Evolutionary conservation across 2,113 vertebrate genomes (phyloP), one percentile per base, ranked within the genome.

Genomic region (Leuciscus idus): DNA sequence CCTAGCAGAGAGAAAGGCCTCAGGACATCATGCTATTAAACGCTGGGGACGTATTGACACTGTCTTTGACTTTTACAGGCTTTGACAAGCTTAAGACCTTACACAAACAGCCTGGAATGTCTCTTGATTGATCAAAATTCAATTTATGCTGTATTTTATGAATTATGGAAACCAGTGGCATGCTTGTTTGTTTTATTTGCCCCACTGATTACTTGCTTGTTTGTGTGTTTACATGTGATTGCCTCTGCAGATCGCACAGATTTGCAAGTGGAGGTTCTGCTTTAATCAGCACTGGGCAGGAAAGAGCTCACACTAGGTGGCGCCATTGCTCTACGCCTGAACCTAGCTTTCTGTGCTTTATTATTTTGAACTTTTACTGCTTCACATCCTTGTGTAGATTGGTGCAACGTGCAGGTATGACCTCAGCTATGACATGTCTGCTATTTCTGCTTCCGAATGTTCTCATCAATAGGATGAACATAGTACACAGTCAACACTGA

Each of bases 241-340:
- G 36, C 61, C 13, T 70, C 13, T 70, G 9, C 50, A 59, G 57
- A 81, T 75, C 76, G 36, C 43, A 17, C 33, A 5, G 21, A 55
- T 85, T 66, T 76, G 10, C 30, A 46, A 23, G 64, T 12, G 17
- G 61, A 57, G 48, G 4, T n/a, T 74, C 10, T 46, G 36, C 36
- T 43, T 13, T 74, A 23, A 8, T 59, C 15, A 68, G 6, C 13
- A 55, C 59, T 13, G 23, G n/a, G 21, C 28, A 28, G 28, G 84
- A 82, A 72, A 33, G 2, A 4, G 33, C 50, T 33, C 4, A 11
- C 90, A 39, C 85, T 90, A 90, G 90, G 85, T 89, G 90, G 90
- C 62, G 87, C 86, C 86, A 84, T 83, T 76, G 64, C 90, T 83
- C 87, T 79, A 66, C 81, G 52, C 50, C 83, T 48, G 6, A 33